Percentiles rank a stretch among this genome's conserved stretches.
Conservation (phyloP, 2,888 invertebrate genomes). For the Sphinx pinastri region DNA sequence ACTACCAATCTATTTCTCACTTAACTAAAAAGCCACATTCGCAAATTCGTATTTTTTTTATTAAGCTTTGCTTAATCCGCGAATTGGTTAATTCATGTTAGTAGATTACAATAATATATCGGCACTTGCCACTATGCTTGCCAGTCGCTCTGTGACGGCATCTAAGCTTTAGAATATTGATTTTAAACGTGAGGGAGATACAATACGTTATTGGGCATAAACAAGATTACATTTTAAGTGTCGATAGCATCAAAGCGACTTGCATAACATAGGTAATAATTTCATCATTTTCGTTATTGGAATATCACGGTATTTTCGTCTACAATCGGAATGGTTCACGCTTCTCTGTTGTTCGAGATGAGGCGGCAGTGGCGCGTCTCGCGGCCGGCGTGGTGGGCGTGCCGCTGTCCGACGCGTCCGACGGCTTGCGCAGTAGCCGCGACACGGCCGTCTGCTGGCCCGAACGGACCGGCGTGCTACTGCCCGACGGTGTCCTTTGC, state of each 20-base stretch:
- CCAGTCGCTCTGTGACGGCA: constrained; percentile 54
- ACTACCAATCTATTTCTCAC: constrained; percentile 74
- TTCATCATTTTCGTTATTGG: constrained; percentile 32
- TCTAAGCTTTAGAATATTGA: constrained; percentile 32
- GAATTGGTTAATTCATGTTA: constrained; percentile 78
- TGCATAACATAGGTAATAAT: constrained; percentile 47
- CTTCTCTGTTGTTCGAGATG: constrained; percentile 78
- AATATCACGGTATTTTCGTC: constrained; percentile 52
- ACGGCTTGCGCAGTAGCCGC: constrained; percentile 86
- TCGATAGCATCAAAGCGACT: constrained; percentile 57
- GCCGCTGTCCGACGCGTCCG: constrained; percentile 87
- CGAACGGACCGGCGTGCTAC: constrained; percentile 88
- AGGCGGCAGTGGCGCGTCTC: constrained; percentile 70
- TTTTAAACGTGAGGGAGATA: constrained; percentile 38
- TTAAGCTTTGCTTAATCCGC: constrained; percentile 81
- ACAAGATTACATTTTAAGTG: constrained; percentile 33
- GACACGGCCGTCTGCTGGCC: constrained; percentile 86
- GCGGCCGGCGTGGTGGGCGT: constrained; percentile 67
- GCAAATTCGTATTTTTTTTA: constrained; percentile 62
- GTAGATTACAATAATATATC: constrained; percentile 65
- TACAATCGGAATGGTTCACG: constrained; percentile 91
- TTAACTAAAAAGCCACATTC: constrained; percentile 76
- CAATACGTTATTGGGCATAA: constrained; percentile 40
- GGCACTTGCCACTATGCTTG: constrained; percentile 54
- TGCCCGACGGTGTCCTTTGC: constrained; percentile 90